phyloP scores from a whole-genome alignment of 2,888 invertebrate genomes.

The Erannis defoliaria region DNA sequence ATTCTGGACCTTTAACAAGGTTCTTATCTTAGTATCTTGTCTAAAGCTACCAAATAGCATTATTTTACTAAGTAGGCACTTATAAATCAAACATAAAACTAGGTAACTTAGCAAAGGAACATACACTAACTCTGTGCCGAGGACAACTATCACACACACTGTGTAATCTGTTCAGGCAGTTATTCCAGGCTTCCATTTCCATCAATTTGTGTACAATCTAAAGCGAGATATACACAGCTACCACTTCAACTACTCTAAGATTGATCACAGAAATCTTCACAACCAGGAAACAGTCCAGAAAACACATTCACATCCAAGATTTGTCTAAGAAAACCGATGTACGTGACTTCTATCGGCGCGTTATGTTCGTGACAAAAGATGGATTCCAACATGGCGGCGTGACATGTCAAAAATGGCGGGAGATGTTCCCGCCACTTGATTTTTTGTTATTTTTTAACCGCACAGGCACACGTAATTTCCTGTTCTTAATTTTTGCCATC shows the following conservation, averaged over 20 bases:
- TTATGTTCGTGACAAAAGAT: constrained; percentile 69
- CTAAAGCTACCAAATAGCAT: no score
- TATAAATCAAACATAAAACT: no score
- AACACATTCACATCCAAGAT: constrained; percentile 61
- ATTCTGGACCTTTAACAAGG: no score
- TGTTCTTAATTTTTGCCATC: constrained; percentile 66
- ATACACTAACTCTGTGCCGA: no score
- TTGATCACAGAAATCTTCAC: constrained; percentile 40
- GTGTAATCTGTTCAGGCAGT: no score
- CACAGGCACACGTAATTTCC: constrained; percentile 77
- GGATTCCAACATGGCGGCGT: constrained; percentile 71
- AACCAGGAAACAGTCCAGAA: constrained; percentile 40
- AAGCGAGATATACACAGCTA: constrained; percentile 3
- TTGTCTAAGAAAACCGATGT: constrained; percentile 70
- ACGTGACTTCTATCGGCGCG: constrained; percentile 74
- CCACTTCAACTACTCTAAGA: constrained; percentile 15
- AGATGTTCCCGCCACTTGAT: constrained; percentile 60
- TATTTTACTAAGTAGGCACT: no score
- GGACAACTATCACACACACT: no score
- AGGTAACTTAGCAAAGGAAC: no score
- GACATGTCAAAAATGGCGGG: constrained; percentile 67
- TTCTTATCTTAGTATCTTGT: no score
- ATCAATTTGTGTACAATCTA: no score
- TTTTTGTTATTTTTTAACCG: constrained; percentile 61
- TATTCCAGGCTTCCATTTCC: no score